Conservation (phyloP, 2,113 vertebrate species). For the Pygoscelis antarcticus region DNA sequence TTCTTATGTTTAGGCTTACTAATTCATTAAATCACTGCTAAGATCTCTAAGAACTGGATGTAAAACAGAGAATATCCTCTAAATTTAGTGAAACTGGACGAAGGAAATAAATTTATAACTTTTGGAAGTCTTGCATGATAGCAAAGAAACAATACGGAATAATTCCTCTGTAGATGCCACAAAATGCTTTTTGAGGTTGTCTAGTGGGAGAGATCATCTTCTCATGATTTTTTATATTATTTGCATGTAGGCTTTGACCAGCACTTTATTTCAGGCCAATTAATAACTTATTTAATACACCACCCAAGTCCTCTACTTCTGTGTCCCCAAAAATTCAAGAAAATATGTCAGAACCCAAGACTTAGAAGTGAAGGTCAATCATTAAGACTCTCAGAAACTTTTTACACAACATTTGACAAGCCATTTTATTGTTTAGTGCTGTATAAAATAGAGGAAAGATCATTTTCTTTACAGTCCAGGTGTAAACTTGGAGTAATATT, state of each 20-base stretch:
- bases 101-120: neutral
- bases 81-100: neutral
- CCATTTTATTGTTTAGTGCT: neutral
- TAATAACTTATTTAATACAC: neutral
- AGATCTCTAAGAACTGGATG: neutral
- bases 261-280: neutral
- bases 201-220: neutral
- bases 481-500: neutral
- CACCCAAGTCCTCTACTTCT: neutral
- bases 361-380: neutral
- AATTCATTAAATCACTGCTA: slow-evolving; percentile 56
- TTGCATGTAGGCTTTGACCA: neutral
- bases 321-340: neutral
- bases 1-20: slow-evolving; percentile 42
- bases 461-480: neutral
- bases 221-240: neutral
- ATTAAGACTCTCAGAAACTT: neutral
- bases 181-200: neutral
- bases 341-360: neutral
- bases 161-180: neutral
- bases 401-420: neutral
- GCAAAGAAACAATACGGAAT: neutral
- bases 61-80: neutral
- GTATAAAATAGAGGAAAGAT: neutral
- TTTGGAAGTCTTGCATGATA: neutral